Conservation (phyloP, 2,888 invertebrate genomes). For the Xestia xanthographa region DNA sequence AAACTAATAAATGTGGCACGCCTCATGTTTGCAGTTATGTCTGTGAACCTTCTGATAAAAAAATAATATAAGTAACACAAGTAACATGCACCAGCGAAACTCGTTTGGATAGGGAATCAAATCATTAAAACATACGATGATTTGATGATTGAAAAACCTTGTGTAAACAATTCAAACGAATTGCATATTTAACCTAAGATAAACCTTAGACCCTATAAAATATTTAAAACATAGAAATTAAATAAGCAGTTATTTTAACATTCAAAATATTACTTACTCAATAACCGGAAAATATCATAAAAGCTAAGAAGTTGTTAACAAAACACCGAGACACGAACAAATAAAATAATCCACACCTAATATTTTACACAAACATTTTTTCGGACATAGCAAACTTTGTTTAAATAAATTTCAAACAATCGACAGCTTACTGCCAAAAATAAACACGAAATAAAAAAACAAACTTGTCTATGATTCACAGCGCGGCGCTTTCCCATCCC, state of each 20-base stretch:
- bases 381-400: conserved; percentile 63
- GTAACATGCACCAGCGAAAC: no score
- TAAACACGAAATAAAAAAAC: conserved; percentile 75
- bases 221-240: no score
- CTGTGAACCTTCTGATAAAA: no score
- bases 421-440: conserved; percentile 81
- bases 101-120: no score
- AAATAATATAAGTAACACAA: no score
- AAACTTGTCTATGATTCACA: conserved; percentile 71
- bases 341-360: conserved; percentile 56
- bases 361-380: conserved; percentile 61
- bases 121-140: no score
- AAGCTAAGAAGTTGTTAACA: conserved; percentile 21
- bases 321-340: conserved; percentile 63
- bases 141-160: no score
- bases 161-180: no score
- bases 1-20: no score
- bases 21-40: no score
- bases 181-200: no score
- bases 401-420: conserved; percentile 62
- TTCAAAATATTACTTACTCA: neutral
- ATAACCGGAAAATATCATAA: neutral
- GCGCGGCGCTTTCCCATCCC: conserved; percentile 77
- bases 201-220: no score
- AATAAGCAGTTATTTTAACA: neutral